Base-by-base conservation (phyloP, 37 sponge, comb jelly and placozoan species). In the Ephydatia muelleri region DNA sequence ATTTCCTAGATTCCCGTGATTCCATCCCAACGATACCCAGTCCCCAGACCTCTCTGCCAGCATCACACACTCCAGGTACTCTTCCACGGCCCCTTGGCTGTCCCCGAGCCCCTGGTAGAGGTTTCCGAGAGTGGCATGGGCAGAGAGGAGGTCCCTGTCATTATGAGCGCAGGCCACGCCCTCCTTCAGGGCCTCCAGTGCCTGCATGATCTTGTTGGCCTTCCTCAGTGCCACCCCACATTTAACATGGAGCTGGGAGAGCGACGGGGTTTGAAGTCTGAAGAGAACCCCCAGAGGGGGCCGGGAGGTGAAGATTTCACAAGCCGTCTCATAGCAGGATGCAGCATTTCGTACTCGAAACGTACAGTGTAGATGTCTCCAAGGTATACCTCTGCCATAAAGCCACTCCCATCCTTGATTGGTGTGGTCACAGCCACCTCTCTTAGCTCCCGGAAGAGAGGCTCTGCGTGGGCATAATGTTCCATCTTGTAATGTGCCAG, bases 1-100 rank as follows among this genome's bases (percentile, higher is more conserved):
- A 36, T 86, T 89, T 0, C 94, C 94, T 28, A 90, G 66, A 81
- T 93, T 93, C 23, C 94, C 90, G 30, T 93, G 70, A 1, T 87
- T 90, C 94, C 88, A 89, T 27, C 90, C 94, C 11, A 89, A 72
- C 21, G 87, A 82, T 0, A 84, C 78, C 27, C 49, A 8, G 70
- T 89, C 90, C 22, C 68, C 79, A 21, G 89, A 14, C 43, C 82
- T 81, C 31, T 84, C 73, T 0, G 87, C 78, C 9, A 87, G 74
- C 30, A 35, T 14, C 22, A 89, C 74, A 25, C 85, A 65, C 12
- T 68, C 33, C 47, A 83, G 64, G 65, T 93, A 93, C 29, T 93
- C 72, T 4, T 83, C 81, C 5, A 93, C n/a, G 21, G 94, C 87
- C 67, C 32, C 68, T 13, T 21, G 28, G 34, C 76, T 86, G 30